These are phyloP conservation scores for Aphidoletes aphidimyza DNA, from an alignment of 2,888 invertebrate genomes.

Conservation along the genomic window DNA sequence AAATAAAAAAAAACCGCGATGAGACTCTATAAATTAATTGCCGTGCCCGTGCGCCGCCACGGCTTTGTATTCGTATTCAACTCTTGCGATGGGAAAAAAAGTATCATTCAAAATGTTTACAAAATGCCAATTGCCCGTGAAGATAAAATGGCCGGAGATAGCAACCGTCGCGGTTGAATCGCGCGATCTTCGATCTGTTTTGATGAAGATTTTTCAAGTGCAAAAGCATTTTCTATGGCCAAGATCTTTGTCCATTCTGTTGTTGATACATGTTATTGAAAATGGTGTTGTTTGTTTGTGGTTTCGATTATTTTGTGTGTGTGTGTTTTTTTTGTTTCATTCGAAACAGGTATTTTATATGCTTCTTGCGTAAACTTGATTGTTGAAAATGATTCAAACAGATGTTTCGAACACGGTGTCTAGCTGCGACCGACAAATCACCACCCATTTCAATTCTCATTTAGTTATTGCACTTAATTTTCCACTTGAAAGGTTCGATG, in stretches of 20 bases:
- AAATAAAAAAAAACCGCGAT: not conserved
- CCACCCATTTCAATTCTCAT: not conserved
- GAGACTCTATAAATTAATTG: conserved; percentile 36
- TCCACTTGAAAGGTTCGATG: conserved; percentile 34
- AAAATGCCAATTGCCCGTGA: conserved; percentile 31
- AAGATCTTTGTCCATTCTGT: no score
- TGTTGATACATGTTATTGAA: no score
- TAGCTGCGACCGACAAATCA: not conserved
- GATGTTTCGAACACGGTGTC: not conserved
- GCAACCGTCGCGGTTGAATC: not conserved
- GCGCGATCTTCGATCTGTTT: not conserved
- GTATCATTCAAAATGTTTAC: not conserved
- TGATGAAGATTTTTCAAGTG: conserved; percentile 21
- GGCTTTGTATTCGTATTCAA: no score
- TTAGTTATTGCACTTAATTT: conserved; percentile 37
- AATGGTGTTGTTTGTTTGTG: not conserved
- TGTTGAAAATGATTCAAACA: conserved; percentile 8
- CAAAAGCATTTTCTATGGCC: conserved; percentile 33
- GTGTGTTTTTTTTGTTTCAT: not conserved
- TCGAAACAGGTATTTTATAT: not conserved
- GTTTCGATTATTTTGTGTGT: not conserved
- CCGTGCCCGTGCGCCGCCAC: not conserved
- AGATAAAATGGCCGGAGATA: conserved; percentile 15
- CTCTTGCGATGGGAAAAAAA: conserved; percentile 9
- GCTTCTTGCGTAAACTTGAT: not conserved